Conservation (phyloP, 2,113 vertebrate genomes). For the Gracilinanus agilis region DNA sequence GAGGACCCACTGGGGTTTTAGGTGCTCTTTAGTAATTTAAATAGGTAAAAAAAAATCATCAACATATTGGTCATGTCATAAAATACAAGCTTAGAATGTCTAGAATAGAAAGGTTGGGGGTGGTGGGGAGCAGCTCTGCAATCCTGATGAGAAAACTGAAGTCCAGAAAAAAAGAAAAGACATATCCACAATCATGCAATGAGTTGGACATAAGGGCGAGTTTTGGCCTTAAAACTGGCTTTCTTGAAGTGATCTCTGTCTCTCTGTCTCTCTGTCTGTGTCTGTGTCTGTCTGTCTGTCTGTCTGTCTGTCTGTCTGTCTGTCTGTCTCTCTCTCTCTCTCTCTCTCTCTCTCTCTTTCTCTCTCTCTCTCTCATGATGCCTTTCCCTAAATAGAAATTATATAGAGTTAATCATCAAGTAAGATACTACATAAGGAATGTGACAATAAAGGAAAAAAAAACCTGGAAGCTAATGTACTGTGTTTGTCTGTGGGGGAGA, state of each 20-base stretch:
- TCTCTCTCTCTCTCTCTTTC: too few relatives aligned
- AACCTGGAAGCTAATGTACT: neutral
- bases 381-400: neutral
- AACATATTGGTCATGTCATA: neutral
- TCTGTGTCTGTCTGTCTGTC: too few relatives aligned
- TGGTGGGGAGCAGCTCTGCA: neutral
- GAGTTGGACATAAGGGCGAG: fast-evolving
- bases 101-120: neutral
- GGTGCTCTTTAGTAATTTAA: neutral
- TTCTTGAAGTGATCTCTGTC: neutral
- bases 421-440: neutral
- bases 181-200: neutral
- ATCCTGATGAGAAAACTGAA: neutral
- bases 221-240: neutral
- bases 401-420: neutral
- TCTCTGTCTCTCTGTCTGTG: too few relatives aligned
- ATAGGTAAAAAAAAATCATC: neutral
- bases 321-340: too few relatives aligned
- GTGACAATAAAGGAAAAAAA: neutral
- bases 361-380: too few relatives aligned
- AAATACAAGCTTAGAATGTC: neutral
- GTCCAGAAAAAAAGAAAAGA: neutral
- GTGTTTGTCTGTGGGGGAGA: neutral
- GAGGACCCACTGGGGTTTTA: neutral
- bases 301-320: too few relatives aligned